Conservation (phyloP, 2,888 invertebrate species). For the Aporophyla lueneburgensis region DNA sequence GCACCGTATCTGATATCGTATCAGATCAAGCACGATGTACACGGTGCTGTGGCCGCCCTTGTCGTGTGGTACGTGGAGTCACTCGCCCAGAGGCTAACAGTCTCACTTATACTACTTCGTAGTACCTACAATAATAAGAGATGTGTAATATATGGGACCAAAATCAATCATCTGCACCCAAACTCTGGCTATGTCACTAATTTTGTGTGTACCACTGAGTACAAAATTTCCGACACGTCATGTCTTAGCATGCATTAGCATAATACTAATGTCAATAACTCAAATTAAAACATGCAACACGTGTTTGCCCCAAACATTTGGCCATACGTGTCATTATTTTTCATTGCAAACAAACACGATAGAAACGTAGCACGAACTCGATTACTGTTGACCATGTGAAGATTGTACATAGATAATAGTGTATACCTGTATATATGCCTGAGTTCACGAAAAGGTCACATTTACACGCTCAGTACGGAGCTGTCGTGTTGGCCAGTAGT, state of each 20-base stretch:
- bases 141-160: background rate
- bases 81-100: background rate
- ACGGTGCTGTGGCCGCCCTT: background rate
- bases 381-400: conserved; percentile 57
- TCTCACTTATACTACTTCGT: background rate
- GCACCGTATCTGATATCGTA: conserved; percentile 52
- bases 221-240: background rate
- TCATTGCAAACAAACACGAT: conserved; percentile 61
- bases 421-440: conserved; percentile 14
- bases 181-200: background rate
- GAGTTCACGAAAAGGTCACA: conserved; percentile 51
- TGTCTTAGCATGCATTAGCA: conserved; percentile 1
- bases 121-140: conserved; percentile 1
- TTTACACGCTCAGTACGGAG: conserved; percentile 19
- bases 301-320: conserved; percentile 49
- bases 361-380: conserved; percentile 59
- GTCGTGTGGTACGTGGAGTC: conserved; percentile 4
- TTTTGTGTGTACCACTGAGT: background rate
- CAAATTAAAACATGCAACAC: conserved; percentile 32
- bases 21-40: conserved; percentile 45
- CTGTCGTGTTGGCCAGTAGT: conserved; percentile 7
- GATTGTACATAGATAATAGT: conserved; percentile 41
- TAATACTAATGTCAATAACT: conserved; percentile 24
- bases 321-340: conserved; percentile 56
- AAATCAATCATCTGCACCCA: background rate